Evolutionary conservation across 2,113 vertebrate genomes (phyloP), one percentile per base, ranked within the genome.

Genomic region (Amia ocellicauda): DNA sequence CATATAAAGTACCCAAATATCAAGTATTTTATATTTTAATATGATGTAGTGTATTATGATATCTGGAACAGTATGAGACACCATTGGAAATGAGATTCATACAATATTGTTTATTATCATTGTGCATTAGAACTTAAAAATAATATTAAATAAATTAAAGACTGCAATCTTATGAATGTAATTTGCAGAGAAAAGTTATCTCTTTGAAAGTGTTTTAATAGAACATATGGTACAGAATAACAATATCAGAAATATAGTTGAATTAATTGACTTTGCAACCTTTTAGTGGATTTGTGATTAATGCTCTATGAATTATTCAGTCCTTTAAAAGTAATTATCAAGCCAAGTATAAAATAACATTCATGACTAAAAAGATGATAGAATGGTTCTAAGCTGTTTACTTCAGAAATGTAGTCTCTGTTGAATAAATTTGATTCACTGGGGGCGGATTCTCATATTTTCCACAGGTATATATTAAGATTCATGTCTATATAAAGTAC

Each of bases 281-380:
- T 62, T 62, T 66, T 56, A 63, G 41, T 28, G 50, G 57, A 24
- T 65, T 43, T 19, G 5, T 61, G 58, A 68, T 65, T 73, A 65
- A 73, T 66, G 45, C 57, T 54, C 47, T 51, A 54, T 68, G 60
- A 65, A 53, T 61, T 68, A 43, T 56, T 63, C 56, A 49, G 49
- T 59, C 42, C 49, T 70, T 63, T 54, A 57, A 63, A 57, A 57
- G 52, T 41, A 71, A 62, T 75, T 49, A 59, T 49, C 49, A 58
- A 28, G 16, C 20, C 52, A 31, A 5, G 43, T 52, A 43, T 47
- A 50, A 43, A 41, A 60, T 69, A 54, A 67, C 26, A 54, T 58
- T 67, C 20, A 58, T 29, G 62, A 20, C 58, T 69, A 28, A 47
- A 57, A 57, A 50, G 19, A 20, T 19, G 42, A 50, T 49, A 14